A percentile compares a stretch with the other conserved stretches of the same genome.
These are phyloP conservation scores for Oscheius sp. DNA, from an alignment of 2,888 invertebrate genomes.

Conservation along the genomic window DNA sequence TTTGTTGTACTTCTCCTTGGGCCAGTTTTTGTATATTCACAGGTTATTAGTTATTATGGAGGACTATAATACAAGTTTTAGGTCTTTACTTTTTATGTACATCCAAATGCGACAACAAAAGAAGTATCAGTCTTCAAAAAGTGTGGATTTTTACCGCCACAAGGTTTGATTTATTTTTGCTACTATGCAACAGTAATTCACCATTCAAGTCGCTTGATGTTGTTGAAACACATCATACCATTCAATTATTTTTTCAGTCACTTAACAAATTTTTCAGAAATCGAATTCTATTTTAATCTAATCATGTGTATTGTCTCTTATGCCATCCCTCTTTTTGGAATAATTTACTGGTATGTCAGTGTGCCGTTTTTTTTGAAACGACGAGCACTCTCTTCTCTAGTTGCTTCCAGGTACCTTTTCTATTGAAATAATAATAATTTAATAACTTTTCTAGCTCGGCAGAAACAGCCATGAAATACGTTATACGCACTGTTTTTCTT, in stretches of 20 bases:
- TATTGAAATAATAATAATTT: not conserved
- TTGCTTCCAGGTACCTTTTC: slow-evolving; percentile 45
- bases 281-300: slow-evolving; percentile 66
- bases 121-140: slow-evolving; percentile 57
- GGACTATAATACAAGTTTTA: slow-evolving; percentile 19
- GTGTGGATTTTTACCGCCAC: slow-evolving; percentile 59
- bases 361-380: slow-evolving; percentile 68
- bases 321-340: slow-evolving; percentile 67
- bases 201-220: not conserved
- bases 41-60: slow-evolving; percentile 26
- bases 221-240: not conserved
- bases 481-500: slow-evolving; percentile 65
- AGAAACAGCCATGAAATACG: slow-evolving; percentile 66
- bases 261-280: slow-evolving; percentile 43
- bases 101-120: slow-evolving; percentile 51
- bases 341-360: slow-evolving; percentile 69
- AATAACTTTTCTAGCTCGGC: slow-evolving; percentile 46
- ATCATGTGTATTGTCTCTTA: slow-evolving; percentile 62
- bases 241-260: not conserved
- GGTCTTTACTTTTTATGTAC: slow-evolving; percentile 61
- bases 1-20: slow-evolving; percentile 63
- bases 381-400: slow-evolving; percentile 57
- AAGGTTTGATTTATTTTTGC: slow-evolving; percentile 39
- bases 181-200: no score
- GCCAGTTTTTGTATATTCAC: slow-evolving; percentile 67